phyloP scores from a whole-genome alignment of 2,888 invertebrate species.

The Chouioia cunea region DNA sequence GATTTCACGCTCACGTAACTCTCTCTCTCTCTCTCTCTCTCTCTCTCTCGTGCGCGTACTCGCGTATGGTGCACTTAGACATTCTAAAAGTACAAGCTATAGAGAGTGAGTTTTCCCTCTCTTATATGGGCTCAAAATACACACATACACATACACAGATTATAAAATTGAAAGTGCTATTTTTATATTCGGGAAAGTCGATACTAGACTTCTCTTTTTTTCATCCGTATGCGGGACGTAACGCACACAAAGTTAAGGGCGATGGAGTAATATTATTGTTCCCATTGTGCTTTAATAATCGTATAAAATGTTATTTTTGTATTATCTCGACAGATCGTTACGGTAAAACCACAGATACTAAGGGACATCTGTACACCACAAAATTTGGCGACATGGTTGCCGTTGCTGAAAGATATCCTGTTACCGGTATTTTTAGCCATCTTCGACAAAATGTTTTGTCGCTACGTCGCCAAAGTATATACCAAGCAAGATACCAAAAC shows the following conservation, averaged over 20 bases:
- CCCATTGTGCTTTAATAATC: too few relatives aligned
- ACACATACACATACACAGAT: too few relatives aligned
- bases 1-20: neutral
- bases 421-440: conserved; percentile 73
- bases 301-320: too few relatives aligned
- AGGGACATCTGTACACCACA: conserved; percentile 71
- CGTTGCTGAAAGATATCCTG: conserved; percentile 72
- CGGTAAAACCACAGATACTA: conserved; percentile 70
- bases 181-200: too few relatives aligned
- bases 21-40: neutral
- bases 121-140: too few relatives aligned
- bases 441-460: conserved; percentile 73
- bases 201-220: neutral
- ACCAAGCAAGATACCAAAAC: conserved; percentile 63
- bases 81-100: too few relatives aligned
- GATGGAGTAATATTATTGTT: too few relatives aligned
- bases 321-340: conserved; percentile 71
- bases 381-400: conserved; percentile 72
- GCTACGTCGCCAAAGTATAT: conserved; percentile 72
- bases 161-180: too few relatives aligned
- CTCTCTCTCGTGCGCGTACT: neutral
- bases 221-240: neutral
- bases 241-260: too few relatives aligned
- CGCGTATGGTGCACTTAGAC: neutral
- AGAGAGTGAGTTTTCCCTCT: conserved; percentile 1